Evolutionary conservation across 2,888 invertebrate species (phyloP), one percentile per base, ranked within the genome.

Genomic region (Conistra vaccinii): DNA sequence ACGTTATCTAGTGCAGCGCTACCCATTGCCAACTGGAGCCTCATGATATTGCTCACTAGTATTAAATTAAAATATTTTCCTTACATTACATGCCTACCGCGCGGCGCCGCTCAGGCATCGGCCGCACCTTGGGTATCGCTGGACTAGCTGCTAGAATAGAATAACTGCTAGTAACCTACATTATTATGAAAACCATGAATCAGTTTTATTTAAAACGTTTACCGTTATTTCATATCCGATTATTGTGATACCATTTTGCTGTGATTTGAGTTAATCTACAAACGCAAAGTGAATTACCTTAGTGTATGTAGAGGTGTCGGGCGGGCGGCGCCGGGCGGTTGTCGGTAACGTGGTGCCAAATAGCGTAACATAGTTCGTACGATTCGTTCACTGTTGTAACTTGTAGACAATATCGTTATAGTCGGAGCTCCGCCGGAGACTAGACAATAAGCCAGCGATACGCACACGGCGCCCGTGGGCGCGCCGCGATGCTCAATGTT

Each of bases 301-400:
- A 81, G 69, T 73, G 69, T 67, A 45, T 23, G 55, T 61, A 48
- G 51, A 29, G 70, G 39, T 17, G 76, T 57, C 51, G 32, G 45
- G 48, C 39, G 55, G 20, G 6, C 51, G 67, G 58, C 17, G 73
- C 0, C 45, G 65, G 60, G 1, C 68, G 55, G 65, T 63, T n/a
- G 80, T 61, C 77, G 69, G 81, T 69, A 63, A 80, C 67, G 84
- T 86, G 90, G 92, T 92, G 92, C 92, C 92, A 92, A 92, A 91
- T 92, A 92, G 86, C 71, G 62, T 89, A 90, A 89, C 87, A 80
- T 70, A 69, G 68, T 65, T 42, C 67, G 72, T 69, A 72, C 66
- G 66, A 60, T 12, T 66, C 62, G 81, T 68, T 73, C 73, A 76
- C 76, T 78, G 78, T 75, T 69, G 69, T n/a, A n/a, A n/a, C n/a